Evolutionary conservation across 2,113 vertebrate species (phyloP), one percentile per base, ranked within the genome.

Genomic region (Scomber japonicus): DNA sequence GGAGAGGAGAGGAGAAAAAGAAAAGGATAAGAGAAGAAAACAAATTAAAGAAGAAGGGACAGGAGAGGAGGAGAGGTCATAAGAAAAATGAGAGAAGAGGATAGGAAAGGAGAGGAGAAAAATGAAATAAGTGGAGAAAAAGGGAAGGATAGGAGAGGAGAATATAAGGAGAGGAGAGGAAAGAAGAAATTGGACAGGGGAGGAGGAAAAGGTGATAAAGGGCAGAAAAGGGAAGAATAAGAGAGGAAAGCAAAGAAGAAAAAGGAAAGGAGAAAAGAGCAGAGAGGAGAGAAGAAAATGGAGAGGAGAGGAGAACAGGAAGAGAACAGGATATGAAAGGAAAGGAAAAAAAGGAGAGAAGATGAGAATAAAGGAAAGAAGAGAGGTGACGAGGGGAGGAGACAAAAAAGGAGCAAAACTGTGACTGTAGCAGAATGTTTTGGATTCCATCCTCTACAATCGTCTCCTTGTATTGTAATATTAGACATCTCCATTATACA

Each of bases 391-490:
- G 24, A 40, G 35, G 35, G 35, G 35, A 40, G 35, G 6, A 40
- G 35, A 17, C n/a, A 17, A 19, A 0, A n/a, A 53, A 10, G 55
- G 21, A 67, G 11, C 8, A 46, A 55, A 66, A 44, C 3, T 24
- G 30, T 0, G n/a, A 56, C 16, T 60, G 44, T 14, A 59, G 21
- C 16, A 70, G 66, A 53, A 67, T n/a, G 59, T 56, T 72, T 13
- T 15, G 17, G 15, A 45, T 35, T 65, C 15, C 60, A 45, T 48
- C 59, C 31, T 55, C 30, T 1, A 21, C 31, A 21, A 10, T 27
- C 21, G 15, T 35, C 30, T 62, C 54, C 49, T 11, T 16, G 5
- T 15, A 57, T 50, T 56, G 75, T 64, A 13, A 79, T 31, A 67
- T 21, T 3, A 60, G 40, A 55, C 49, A 2, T 51, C 65, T 44